Evolutionary conservation across 2,888 invertebrate genomes (phyloP), one percentile per base, ranked within the genome.

Genomic region (Pyrocoelia pectoralis): DNA sequence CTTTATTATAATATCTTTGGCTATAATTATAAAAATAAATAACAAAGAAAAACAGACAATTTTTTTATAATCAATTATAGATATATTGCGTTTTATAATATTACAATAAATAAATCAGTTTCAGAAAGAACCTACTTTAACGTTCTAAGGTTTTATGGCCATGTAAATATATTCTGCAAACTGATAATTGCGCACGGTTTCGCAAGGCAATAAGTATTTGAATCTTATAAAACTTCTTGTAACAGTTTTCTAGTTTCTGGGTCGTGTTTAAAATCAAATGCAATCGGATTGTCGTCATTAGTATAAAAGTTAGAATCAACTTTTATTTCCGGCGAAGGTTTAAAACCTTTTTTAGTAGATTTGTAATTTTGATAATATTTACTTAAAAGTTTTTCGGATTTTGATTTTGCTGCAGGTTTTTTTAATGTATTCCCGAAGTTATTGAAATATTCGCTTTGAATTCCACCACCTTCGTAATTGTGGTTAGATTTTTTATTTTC

Each of bases 381-480:
- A n/a, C 17, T 46, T n/a, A n/a, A n/a, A 8, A 15, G 15, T 10
- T 18, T 18, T 17, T 46, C 18, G 1, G 9, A 9, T 10, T 15
- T 15, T 8, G 41, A 8, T 43, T 43, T 43, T 14, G 14, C 2
- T 43, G 13, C 3, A 13, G 46, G 17, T 18, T 46, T 46, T n/a
- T 18, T 46, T 1, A 46, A 46, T 2, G n/a, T 10, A 17, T 17
- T 28, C 8, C 17, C n/a, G n/a, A 28, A 14, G 13, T 5, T 33
- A 2, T 1, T 10, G 40, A 18, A 52, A 17, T 52, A 17, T 12
- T 55, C 63, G 10, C 48, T 53, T 52, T 52, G 17, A 12, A 66
- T 63, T 6, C 68, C 68, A 12, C 41, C 61, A 15, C 72, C 72
- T 29, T 72, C 70, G 40, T 70, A 70, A 56, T 72, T 72, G 51